Evolutionary conservation across 2,797 vertebrate species (phyloP), one percentile per base, ranked within the genome.

Genomic region (Clarias pachynema): DNA sequence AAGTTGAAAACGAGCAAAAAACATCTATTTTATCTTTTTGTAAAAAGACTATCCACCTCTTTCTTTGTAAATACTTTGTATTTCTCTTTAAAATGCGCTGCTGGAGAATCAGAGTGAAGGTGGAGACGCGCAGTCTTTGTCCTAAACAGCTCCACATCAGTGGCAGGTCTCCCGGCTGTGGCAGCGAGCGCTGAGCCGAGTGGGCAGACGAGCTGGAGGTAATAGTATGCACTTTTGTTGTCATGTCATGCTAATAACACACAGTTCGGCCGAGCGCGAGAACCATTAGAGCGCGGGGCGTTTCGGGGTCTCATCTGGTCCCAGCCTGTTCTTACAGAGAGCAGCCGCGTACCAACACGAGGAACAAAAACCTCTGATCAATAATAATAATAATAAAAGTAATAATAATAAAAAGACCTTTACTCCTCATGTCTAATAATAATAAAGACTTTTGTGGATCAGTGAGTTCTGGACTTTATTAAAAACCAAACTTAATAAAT

Each of bases 141-240:
- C 72, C 87, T 81, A 79, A 83, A 86, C 83, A 68, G 68, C 79
- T 26, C 24, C 70, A 85, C 59, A 60, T 20, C 29, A 72, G 73
- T 88, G 84, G 81, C 88, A 82, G 29, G 24, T 66, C 74, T 78
- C 75, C 68, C 65, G 59, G 40, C 82, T n/a, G 59, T 81, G 87
- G 78, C 84, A 83, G 44, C 56, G 59, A 62, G 68, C 34, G 68
- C 79, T 86, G 82, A 87, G 86, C 70, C 66, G 78, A 81, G 86
- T 86, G 89, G 87, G 86, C 84, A 73, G 83, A 77, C 44, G 56
- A 79, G 86, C 82, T 84, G 75, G 80, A 83, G 80, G 80, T 87
- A 87, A 89, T 87, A 75, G 80, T 86, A 89, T 81, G 84, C 70
- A 87, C 69, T 87, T 88, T 87, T 79, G 86, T 69, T 89, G 90